phyloP scores from a whole-genome alignment of 2,797 vertebrate species.

The Siniperca obscura region DNA sequence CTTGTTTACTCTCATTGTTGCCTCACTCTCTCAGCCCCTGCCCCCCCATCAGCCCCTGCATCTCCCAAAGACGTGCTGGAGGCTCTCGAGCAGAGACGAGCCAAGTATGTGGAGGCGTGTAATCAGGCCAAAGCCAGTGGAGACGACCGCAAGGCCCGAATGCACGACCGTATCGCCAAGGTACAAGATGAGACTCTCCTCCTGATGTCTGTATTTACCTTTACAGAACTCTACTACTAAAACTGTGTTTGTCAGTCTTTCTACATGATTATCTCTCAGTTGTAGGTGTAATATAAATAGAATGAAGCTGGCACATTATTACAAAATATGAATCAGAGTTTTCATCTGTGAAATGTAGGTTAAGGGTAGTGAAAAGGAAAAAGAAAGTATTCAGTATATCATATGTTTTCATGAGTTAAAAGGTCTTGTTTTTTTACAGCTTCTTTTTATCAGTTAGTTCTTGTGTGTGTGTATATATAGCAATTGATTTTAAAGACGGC shows the following conservation, averaged over 20 bases:
- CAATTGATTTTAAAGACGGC: neutral
- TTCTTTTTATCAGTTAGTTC: neutral
- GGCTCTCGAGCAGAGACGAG: constrained; percentile 92
- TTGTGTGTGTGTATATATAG: neutral
- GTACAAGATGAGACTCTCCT: constrained; percentile 70
- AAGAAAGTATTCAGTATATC: neutral
- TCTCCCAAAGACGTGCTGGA: constrained; percentile 89
- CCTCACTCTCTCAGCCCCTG: constrained; percentile 26
- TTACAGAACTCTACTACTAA: neutral
- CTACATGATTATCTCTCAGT: neutral
- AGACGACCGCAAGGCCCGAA: constrained; percentile 93
- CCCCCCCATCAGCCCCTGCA: constrained; percentile 52
- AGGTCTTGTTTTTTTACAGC: neutral
- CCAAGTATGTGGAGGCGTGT: constrained; percentile 90
- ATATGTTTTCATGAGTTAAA: neutral
- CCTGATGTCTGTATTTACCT: neutral
- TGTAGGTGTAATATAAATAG: neutral
- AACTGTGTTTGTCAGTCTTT: neutral
- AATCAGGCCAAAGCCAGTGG: constrained; percentile 91
- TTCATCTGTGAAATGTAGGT: neutral
- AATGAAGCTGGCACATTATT: neutral
- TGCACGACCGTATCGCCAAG: constrained; percentile 97
- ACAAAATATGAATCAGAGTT: neutral
- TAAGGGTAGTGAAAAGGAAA: neutral
- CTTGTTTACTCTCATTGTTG: neutral